Conservation (phyloP, 2,797 vertebrate species). For the Parauchenoglanis ngamensis region DNA sequence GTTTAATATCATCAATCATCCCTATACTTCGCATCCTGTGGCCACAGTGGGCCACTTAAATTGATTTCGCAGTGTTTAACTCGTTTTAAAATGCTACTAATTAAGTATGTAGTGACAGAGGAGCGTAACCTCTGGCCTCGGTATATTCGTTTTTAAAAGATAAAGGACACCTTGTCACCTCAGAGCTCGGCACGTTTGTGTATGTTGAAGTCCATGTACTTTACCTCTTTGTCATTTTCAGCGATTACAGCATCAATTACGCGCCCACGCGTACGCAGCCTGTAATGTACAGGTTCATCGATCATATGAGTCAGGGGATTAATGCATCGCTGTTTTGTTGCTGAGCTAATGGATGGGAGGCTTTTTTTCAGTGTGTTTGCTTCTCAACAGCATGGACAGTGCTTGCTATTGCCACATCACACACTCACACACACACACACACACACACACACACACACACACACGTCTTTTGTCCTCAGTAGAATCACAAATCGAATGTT, state of each 20-base stretch:
- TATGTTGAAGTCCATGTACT: not conserved
- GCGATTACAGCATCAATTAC: constrained; percentile 6
- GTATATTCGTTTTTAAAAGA: not conserved
- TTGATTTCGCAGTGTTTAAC: not conserved
- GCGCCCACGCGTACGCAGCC: not conserved
- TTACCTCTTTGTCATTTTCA: not conserved
- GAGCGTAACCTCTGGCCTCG: not conserved
- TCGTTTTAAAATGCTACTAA: not conserved
- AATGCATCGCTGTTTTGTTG: constrained; percentile 10
- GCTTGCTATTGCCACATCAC: not conserved
- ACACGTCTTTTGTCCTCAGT: not conserved
- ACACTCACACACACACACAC: not conserved
- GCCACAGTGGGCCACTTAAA: not conserved
- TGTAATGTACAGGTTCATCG: not conserved
- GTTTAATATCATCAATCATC: not conserved
- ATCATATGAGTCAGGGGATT: constrained; percentile 22
- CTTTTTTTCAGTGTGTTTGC: too few species aligned
- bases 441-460: constrained; percentile 3
- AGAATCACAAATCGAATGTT: not conserved
- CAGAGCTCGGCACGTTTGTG: not conserved
- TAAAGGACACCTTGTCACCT: not conserved
- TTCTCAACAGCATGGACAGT: not conserved
- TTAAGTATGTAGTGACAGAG: not conserved
- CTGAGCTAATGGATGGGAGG: not conserved
- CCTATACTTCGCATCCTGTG: not conserved